A percentile compares a stretch with the other conserved stretches of the same genome.
Conservation (phyloP, 2,113 vertebrate genomes). For the Balaenoptera acutorostrata region DNA sequence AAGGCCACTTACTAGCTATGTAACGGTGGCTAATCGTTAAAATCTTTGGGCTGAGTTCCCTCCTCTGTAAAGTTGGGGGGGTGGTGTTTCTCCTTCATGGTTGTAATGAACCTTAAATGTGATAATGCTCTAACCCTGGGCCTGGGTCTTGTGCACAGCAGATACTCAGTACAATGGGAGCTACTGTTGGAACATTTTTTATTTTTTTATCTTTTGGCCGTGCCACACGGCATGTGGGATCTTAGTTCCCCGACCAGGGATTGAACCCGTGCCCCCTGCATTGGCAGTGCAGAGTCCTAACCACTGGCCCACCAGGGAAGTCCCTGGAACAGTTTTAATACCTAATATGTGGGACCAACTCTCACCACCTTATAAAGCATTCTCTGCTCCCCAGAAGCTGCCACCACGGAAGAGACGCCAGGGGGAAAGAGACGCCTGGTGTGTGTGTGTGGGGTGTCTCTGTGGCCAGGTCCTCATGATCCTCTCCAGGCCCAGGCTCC, state of each 20-base stretch:
- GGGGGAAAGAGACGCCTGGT: neutral
- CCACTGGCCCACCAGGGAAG: too few relatives aligned
- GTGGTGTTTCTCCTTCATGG: neutral
- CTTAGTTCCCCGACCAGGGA: too few relatives aligned
- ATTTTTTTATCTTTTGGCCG: too few relatives aligned
- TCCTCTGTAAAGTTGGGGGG: neutral
- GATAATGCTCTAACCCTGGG: neutral
- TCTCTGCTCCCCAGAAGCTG: neutral
- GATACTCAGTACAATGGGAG: neutral
- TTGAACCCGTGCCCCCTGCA: too few relatives aligned
- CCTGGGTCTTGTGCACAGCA: neutral
- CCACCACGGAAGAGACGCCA: neutral
- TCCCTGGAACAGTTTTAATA: neutral
- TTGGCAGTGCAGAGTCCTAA: too few relatives aligned
- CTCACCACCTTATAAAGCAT: neutral
- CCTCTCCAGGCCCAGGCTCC: neutral
- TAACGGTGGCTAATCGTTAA: neutral
- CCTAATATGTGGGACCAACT: neutral
- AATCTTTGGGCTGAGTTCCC: neutral
- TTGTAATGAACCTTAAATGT: neutral
- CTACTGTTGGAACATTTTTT: too few relatives aligned
- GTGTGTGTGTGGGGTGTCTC: neutral
- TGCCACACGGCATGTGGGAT: too few relatives aligned
- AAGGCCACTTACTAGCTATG: neutral
- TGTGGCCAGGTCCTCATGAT: neutral